phyloP scores from a whole-genome alignment of 1,140 invertebrate species.

The Leguminivora glycinivorella region DNA sequence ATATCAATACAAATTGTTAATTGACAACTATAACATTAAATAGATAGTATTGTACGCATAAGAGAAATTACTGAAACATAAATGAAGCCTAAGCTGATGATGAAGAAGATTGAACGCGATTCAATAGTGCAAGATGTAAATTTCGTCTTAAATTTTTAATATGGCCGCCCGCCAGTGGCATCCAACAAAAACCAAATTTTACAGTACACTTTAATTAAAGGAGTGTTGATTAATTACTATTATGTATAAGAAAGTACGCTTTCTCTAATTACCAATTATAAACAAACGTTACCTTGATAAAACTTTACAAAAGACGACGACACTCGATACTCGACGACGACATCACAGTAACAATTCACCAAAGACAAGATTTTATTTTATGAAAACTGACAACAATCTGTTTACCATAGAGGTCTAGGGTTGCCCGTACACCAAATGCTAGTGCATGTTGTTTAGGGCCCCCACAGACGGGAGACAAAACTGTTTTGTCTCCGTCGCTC shows the following conservation, averaged over 20 bases:
- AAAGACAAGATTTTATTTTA: slow-evolving; percentile 24
- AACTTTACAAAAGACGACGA: slow-evolving; percentile 76
- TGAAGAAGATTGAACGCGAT: slow-evolving; percentile 54
- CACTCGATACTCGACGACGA: slow-evolving; percentile 74
- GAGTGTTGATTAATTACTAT: background rate
- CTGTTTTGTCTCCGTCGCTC: no score
- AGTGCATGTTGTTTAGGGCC: no score
- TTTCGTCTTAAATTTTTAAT: slow-evolving; percentile 60
- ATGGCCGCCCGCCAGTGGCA: slow-evolving; percentile 59
- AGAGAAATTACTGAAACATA: background rate
- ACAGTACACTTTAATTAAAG: background rate
- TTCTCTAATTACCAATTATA: slow-evolving; percentile 37
- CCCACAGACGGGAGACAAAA: no score
- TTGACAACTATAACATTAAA: slow-evolving; percentile 32
- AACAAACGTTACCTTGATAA: slow-evolving; percentile 69
- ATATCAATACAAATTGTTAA: slow-evolving; percentile 41
- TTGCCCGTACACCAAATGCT: background rate
- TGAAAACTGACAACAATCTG: slow-evolving; percentile 1
- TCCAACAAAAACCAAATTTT: slow-evolving; percentile 7
- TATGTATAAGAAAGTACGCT: background rate
- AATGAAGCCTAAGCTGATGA: background rate
- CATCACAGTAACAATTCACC: slow-evolving; percentile 67
- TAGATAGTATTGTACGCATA: background rate
- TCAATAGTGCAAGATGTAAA: slow-evolving; percentile 38
- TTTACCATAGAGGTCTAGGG: background rate